Percentiles rank a stretch among this genome's conserved stretches.
Conservation (phyloP, 2,888 invertebrate species). For the Reticulitermes lucifugus region DNA sequence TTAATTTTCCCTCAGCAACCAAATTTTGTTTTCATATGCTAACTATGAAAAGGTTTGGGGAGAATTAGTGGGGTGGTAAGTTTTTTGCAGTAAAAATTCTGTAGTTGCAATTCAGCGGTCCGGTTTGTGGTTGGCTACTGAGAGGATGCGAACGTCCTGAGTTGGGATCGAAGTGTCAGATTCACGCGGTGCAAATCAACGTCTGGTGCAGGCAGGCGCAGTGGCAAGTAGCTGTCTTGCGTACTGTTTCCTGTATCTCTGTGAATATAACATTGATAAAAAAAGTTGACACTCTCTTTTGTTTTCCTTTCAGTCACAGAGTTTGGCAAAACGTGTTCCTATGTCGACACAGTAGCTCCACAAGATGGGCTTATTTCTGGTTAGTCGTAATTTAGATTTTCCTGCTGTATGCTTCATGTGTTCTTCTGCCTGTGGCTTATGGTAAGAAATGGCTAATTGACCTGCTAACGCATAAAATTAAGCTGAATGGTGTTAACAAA, state of each 20-base stretch:
- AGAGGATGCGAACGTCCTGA: neutral
- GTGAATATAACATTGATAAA: neutral
- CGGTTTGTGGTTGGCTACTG: constrained; percentile 26
- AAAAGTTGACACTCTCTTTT: neutral
- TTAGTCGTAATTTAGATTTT: neutral
- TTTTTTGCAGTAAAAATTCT: constrained; percentile 36
- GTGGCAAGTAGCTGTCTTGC: neutral
- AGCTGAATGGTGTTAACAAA: too few relatives aligned
- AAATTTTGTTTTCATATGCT: constrained; percentile 31
- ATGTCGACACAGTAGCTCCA: neutral
- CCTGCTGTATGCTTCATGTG: neutral
- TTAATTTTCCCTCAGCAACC: constrained; percentile 19
- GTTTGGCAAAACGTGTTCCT: neutral
- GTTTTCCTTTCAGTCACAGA: constrained; percentile 23
- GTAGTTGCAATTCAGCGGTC: constrained; percentile 40
- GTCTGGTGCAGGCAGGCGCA: neutral
- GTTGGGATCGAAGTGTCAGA: constrained; percentile 43
- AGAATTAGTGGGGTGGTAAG: constrained; percentile 17
- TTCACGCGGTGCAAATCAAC: constrained; percentile 21
- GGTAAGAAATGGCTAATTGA: too few relatives aligned
- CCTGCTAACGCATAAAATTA: too few relatives aligned
- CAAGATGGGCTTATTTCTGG: neutral
- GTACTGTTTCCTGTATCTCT: neutral
- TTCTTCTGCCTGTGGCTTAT: too few relatives aligned
- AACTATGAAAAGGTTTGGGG: constrained; percentile 9